Percentiles rank a stretch among this genome's conserved stretches.
Conservation (phyloP, 2,797 vertebrate genomes). For the Pseudopleuronectes americanus region DNA sequence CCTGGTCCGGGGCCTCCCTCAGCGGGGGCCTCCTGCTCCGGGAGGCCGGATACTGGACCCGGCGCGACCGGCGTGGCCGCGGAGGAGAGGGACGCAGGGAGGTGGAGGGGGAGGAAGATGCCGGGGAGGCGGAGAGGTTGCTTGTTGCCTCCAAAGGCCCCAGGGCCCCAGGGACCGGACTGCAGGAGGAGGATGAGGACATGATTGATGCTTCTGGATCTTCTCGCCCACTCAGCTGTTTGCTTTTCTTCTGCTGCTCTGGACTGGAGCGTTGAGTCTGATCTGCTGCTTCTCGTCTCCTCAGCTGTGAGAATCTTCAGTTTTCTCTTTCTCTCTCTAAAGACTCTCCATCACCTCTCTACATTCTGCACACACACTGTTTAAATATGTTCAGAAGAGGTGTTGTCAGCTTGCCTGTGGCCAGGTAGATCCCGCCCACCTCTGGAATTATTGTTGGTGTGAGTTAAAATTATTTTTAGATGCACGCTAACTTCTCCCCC, state of each 20-base stretch:
- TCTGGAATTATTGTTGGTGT: constrained; percentile 47
- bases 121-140: constrained; percentile 9
- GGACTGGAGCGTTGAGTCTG: not conserved
- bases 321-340: not conserved
- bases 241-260: not conserved
- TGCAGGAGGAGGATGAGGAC: constrained; percentile 37
- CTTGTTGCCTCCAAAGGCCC: constrained; percentile 25
- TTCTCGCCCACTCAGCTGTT: not conserved
- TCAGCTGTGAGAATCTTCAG: not conserved
- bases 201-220: constrained; percentile 23
- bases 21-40: constrained; percentile 55
- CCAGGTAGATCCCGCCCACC: constrained; percentile 48
- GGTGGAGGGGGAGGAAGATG: not conserved
- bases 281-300: not conserved
- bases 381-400: constrained; percentile 64
- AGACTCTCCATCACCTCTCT: constrained; percentile 21
- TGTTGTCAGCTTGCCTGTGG: constrained; percentile 52
- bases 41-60: constrained; percentile 79
- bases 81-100: constrained; percentile 14
- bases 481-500: constrained; percentile 39
- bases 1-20: constrained; percentile 70
- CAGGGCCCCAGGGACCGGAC: constrained; percentile 17
- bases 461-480: constrained; percentile 63
- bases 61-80: constrained; percentile 44
- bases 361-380: constrained; percentile 11